Base-by-base conservation (phyloP, 2,888 invertebrate species). In the Epinotia brunnichana region DNA sequence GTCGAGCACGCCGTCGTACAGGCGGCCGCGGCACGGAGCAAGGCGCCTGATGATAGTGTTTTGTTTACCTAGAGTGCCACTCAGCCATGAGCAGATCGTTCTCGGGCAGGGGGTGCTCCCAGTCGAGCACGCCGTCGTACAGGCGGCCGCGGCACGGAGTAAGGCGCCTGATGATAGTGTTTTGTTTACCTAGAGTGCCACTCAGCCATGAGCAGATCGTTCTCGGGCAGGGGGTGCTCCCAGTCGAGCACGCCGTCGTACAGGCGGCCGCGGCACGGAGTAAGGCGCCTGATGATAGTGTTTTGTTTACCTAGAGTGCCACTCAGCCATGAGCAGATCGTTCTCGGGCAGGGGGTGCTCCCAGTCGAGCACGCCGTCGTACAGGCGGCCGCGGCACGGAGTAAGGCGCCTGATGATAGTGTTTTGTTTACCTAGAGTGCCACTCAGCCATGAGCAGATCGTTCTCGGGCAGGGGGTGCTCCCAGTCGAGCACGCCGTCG, bases 401-500 rank as follows among this genome's bases (percentile, higher is more conserved):
- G n/a, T n/a, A n/a, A n/a, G n/a, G n/a, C n/a, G n/a, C n/a, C n/a
- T 3, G 10, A 2, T 19, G 3, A 39, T 24, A 24, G 21, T 24
- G 21, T 24, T 24, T 21, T 59, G 35, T 59, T 77, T 81, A 97
- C 97, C 95, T 96, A 62, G 98, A 97, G 90, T 98, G 97, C 91
- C 96, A 95, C 78, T 97, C 96, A 0, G 98, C 96, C 91, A 97
- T 94, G 68, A 96, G 94, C 35, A 98, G 91, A 86, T 98, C 98
- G 81, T 95, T 95, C 78, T 97, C 96, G 0, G 99, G 99, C 76
- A 99, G 93, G 86, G 96, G 96, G 84, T 98, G 97, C 82, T 99
- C 99, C 99, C 99, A 99, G 89, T 99, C 99, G 54, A 99, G 94
- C 73, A 99, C 97, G 15, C 97, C 98, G 86, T 99, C 99, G 77